Percentiles rank a stretch among this genome's conserved stretches.
Evolutionary conservation across 2,797 vertebrate species (phyloP).

Genomic region (Coreius guichenoti): DNA sequence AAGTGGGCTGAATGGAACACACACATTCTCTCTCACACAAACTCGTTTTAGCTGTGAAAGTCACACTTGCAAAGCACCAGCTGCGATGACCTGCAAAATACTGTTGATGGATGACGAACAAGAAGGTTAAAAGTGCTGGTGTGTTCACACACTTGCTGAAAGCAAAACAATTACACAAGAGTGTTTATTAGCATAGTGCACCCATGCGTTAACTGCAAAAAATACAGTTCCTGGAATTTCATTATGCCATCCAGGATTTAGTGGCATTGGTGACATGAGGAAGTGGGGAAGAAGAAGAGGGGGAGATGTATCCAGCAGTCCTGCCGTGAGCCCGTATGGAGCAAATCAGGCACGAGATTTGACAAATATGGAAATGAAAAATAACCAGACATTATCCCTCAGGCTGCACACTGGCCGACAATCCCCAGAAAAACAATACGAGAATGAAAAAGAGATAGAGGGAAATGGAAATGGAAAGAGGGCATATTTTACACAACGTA

Average conservation of each 20-base stretch:
- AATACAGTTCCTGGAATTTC: not conserved
- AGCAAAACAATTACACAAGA: constrained; percentile 3
- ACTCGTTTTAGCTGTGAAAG: constrained; percentile 21
- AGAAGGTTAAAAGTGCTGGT: constrained; percentile 37
- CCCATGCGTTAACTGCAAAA: not conserved
- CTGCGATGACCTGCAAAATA: constrained; percentile 30
- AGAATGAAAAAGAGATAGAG: not conserved
- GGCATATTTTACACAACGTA: constrained; percentile 29
- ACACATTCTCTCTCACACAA: not conserved
- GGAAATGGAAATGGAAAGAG: constrained; percentile 31
- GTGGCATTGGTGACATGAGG: not conserved
- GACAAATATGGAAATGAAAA: constrained; percentile 28
- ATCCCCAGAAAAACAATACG: not conserved
- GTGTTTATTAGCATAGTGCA: constrained; percentile 32
- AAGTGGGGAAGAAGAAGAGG: constrained; percentile 3
- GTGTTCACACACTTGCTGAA: constrained; percentile 9
- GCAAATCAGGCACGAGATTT: constrained; percentile 1
- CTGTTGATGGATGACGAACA: constrained; percentile 9
- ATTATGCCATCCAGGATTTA: not conserved
- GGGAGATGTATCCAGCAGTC: constrained; percentile 17
- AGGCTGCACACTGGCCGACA: not conserved
- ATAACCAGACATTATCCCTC: constrained; percentile 7
- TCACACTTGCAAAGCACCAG: constrained; percentile 19
- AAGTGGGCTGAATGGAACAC: not conserved
- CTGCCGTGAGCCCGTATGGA: constrained; percentile 7